phyloP scores from a whole-genome alignment of 2,113 vertebrate genomes.

The Chaenogobius annularis region DNA sequence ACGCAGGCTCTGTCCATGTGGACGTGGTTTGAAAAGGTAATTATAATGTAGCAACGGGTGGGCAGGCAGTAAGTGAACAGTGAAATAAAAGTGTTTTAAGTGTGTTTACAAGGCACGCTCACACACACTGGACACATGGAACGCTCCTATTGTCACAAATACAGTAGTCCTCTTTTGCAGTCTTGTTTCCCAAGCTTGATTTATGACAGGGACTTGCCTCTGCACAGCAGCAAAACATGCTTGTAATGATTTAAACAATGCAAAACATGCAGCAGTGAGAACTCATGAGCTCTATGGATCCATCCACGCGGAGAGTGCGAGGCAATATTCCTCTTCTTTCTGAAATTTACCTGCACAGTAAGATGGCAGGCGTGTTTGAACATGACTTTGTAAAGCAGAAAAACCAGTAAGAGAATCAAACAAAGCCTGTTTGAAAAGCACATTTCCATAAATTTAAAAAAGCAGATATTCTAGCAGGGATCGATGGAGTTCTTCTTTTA shows the following conservation, averaged over 20 bases:
- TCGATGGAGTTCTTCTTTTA: not conserved
- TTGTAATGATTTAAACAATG: not conserved
- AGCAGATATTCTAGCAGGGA: not conserved
- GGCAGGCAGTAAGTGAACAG: constrained; percentile 12
- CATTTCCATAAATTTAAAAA: not conserved
- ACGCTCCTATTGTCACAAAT: not conserved
- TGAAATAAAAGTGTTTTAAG: not conserved
- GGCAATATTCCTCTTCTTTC: constrained; percentile 47
- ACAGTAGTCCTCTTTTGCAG: not conserved
- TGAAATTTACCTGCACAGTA: constrained; percentile 48
- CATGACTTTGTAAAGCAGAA: constrained; percentile 34
- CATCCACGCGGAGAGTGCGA: constrained; percentile 19
- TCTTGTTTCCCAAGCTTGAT: not conserved
- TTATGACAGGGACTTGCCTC: not conserved
- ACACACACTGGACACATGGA: not conserved
- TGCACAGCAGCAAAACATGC: not conserved
- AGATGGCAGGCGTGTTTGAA: constrained; percentile 49
- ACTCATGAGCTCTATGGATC: not conserved
- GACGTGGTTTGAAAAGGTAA: constrained; percentile 35
- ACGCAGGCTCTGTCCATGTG: constrained; percentile 55
- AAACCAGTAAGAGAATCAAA: constrained; percentile 38
- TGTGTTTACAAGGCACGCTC: not conserved
- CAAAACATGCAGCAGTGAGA: not conserved
- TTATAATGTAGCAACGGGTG: constrained; percentile 62
- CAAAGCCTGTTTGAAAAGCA: constrained; percentile 28